Evolutionary conservation across 1,140 invertebrate genomes (phyloP).

Genomic region (Cylas formicarius): DNA sequence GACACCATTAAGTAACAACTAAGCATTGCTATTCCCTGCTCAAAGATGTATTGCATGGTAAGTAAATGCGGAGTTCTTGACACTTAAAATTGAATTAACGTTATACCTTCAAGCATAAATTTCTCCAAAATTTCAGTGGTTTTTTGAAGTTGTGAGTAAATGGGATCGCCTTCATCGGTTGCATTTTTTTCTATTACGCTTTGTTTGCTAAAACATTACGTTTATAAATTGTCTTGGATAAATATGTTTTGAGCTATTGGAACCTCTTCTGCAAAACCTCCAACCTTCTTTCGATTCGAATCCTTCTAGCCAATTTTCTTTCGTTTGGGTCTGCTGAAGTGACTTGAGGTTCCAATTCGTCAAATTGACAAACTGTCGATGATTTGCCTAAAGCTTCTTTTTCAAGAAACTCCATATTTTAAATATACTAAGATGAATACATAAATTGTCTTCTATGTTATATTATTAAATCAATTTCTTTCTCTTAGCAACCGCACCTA

Average conservation of each 20-base stretch:
- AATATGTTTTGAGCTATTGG: neutral
- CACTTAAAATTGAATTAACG: too few species aligned
- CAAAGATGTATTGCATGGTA: too few species aligned
- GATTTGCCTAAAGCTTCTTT: neutral
- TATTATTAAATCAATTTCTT: too few species aligned
- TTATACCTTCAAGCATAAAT: constrained; percentile 53
- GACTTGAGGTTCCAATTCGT: constrained; percentile 27
- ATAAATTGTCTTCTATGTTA: too few species aligned
- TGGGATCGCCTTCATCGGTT: constrained; percentile 38
- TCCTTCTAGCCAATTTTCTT: constrained; percentile 52
- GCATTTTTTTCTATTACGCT: constrained; percentile 24
- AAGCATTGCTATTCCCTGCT: too few species aligned
- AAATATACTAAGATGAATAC: too few species aligned
- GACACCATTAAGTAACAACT: too few species aligned
- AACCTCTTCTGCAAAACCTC: constrained; percentile 51
- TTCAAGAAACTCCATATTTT: too few species aligned
- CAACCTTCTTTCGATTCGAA: constrained; percentile 53
- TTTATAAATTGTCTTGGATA: constrained; percentile 1
- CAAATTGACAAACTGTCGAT: neutral
- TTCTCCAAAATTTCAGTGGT: constrained; percentile 53
- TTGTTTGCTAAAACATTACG: constrained; percentile 8
- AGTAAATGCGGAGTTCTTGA: too few species aligned
- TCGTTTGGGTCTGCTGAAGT: constrained; percentile 49
- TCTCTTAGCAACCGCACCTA: too few species aligned
- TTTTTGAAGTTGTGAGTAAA: constrained; percentile 51